Percentiles rank a stretch among this genome's conserved stretches.
Conservation (phyloP, 2,888 invertebrate genomes). For the Meta bourneti region DNA sequence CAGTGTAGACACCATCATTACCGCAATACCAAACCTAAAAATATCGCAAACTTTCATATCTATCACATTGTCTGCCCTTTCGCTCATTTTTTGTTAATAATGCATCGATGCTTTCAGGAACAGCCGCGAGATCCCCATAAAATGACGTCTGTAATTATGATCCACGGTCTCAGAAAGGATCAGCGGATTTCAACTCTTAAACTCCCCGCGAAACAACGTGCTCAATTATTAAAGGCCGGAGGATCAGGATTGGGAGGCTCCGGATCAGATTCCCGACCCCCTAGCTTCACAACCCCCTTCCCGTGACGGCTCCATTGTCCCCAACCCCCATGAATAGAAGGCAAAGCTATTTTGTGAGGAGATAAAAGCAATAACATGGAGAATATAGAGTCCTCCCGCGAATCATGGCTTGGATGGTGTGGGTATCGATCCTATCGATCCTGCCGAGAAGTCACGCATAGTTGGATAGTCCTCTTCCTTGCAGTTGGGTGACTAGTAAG, state of each 20-base stretch:
- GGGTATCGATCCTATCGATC: constrained; percentile 68
- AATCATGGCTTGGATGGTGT: background rate
- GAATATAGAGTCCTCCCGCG: constrained; percentile 60
- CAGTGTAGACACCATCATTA: background rate
- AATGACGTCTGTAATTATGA: constrained; percentile 45
- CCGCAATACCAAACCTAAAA: background rate
- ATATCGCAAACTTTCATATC: background rate
- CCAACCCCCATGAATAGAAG: constrained; percentile 40
- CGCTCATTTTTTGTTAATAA: too few species aligned
- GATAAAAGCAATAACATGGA: constrained; percentile 73
- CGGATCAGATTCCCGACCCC: constrained; percentile 32
- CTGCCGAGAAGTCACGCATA: constrained; percentile 46
- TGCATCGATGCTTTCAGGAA: too few species aligned
- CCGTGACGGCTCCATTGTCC: background rate
- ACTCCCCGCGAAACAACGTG: constrained; percentile 55
- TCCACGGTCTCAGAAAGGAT: constrained; percentile 40
- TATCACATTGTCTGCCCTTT: background rate
- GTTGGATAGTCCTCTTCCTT: constrained; percentile 47
- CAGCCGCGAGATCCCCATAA: background rate
- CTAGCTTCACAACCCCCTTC: background rate
- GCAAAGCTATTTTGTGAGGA: constrained; percentile 66
- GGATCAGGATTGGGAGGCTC: constrained; percentile 28
- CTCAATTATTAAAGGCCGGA: constrained; percentile 63
- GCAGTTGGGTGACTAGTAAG: constrained; percentile 25
- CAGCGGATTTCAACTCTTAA: constrained; percentile 29